A percentile compares a stretch with the other conserved stretches of the same genome.
Evolutionary conservation across 2,113 vertebrate species (phyloP).

Genomic region (Tychaedon coryphoeus): DNA sequence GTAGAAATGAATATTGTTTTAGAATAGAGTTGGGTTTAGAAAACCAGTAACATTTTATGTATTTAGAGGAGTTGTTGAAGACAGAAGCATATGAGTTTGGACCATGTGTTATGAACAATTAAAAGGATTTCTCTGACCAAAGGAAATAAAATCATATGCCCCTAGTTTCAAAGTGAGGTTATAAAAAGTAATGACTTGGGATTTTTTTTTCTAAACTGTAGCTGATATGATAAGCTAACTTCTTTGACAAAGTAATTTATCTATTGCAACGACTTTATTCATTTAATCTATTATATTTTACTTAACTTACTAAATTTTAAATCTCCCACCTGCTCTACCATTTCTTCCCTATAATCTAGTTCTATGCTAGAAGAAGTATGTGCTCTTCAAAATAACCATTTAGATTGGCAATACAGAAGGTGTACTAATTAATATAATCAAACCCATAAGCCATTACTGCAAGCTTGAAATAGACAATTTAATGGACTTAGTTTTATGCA

Average conservation of each 20-base stretch:
- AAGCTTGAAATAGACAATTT: constrained; percentile 21
- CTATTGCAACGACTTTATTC: background rate
- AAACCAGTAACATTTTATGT: background rate
- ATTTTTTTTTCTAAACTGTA: background rate
- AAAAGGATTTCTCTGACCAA: background rate
- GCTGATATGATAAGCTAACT: background rate
- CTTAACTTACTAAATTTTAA: background rate
- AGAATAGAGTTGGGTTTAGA: background rate
- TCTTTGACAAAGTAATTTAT: background rate
- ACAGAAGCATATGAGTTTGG: background rate
- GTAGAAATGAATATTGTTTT: background rate
- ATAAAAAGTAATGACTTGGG: background rate
- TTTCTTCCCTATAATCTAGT: background rate
- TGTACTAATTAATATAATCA: constrained; percentile 50
- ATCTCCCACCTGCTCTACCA: background rate
- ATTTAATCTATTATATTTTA: background rate
- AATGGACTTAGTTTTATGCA: constrained; percentile 51
- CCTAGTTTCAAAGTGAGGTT: background rate
- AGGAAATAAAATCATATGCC: background rate
- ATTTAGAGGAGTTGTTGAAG: background rate
- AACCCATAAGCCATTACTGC: constrained; percentile 21
- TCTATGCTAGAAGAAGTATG: background rate
- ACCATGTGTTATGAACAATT: background rate
- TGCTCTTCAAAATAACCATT: background rate
- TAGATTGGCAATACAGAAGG: background rate